phyloP scores from a whole-genome alignment of 2,888 invertebrate species.

The Erebia aethiops region DNA sequence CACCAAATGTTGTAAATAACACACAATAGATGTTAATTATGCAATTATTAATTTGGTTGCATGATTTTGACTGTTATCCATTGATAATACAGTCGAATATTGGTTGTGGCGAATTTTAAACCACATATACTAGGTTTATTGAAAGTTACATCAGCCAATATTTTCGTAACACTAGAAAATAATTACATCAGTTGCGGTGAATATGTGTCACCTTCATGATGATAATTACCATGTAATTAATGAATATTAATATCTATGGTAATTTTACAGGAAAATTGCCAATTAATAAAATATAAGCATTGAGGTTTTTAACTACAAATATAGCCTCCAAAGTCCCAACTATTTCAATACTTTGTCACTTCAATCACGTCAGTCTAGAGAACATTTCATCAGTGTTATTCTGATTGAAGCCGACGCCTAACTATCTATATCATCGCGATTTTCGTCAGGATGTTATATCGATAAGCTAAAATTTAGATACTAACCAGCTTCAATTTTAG shows the following conservation, averaged over 20 bases:
- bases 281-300: not conserved
- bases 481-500: not conserved
- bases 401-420: not conserved
- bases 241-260: slow-evolving; percentile 10
- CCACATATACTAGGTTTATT: slow-evolving; percentile 28
- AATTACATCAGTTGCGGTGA: slow-evolving; percentile 41
- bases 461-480: not conserved
- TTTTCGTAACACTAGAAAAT: slow-evolving; percentile 37
- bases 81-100: slow-evolving; percentile 16
- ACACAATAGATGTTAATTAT: slow-evolving; percentile 20
- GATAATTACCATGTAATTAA: slow-evolving; percentile 26
- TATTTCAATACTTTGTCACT: not conserved
- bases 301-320: not conserved
- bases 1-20: slow-evolving; percentile 14
- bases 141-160: slow-evolving; percentile 33
- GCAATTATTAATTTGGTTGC: not conserved
- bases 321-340: not conserved
- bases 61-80: slow-evolving; percentile 3
- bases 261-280: slow-evolving; percentile 22
- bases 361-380: not conserved
- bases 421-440: too few relatives aligned
- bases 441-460: not conserved
- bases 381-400: not conserved
- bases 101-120: slow-evolving; percentile 17
- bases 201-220: slow-evolving; percentile 38